phyloP scores from a whole-genome alignment of 2,888 invertebrate genomes.

The Andrena flavipes region DNA sequence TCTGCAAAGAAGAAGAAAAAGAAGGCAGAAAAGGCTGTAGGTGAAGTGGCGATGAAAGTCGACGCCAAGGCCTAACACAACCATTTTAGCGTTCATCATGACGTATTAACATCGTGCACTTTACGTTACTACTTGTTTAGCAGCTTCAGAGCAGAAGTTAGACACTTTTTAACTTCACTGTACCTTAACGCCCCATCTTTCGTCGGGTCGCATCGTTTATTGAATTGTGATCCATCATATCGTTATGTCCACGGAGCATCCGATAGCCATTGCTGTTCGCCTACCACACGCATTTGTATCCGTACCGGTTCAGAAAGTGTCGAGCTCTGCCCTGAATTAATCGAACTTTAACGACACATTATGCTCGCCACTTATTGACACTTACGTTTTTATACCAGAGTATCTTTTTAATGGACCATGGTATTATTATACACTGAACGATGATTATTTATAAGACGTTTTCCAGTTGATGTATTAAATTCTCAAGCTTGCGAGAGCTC shows the following conservation, averaged over 20 bases:
- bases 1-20: conserved; percentile 96
- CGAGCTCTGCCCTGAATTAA: conserved; percentile 64
- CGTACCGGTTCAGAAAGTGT: conserved; percentile 62
- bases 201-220: conserved; percentile 29
- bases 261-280: conserved; percentile 35
- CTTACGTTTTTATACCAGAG: conserved; percentile 71
- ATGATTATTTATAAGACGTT: conserved; percentile 63
- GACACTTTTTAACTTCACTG: conserved; percentile 70
- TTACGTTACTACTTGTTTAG: conserved; percentile 70
- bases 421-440: conserved; percentile 67
- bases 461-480: conserved; percentile 63
- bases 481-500: conserved; percentile 41
- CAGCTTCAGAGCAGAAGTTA: conserved; percentile 73
- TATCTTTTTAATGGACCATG: conserved; percentile 69
- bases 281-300: conserved; percentile 29
- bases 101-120: conserved; percentile 79
- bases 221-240: conserved; percentile 40
- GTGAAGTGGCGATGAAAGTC: conserved; percentile 87
- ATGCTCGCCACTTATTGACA: conserved; percentile 61
- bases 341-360: conserved; percentile 56
- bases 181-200: conserved; percentile 34
- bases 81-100: conserved; percentile 68
- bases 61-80: conserved; percentile 85
- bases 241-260: conserved; percentile 9
- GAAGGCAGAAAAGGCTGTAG: conserved; percentile 90